phyloP scores from a whole-genome alignment of 2,113 vertebrate species.

The Etheostoma cragini region DNA sequence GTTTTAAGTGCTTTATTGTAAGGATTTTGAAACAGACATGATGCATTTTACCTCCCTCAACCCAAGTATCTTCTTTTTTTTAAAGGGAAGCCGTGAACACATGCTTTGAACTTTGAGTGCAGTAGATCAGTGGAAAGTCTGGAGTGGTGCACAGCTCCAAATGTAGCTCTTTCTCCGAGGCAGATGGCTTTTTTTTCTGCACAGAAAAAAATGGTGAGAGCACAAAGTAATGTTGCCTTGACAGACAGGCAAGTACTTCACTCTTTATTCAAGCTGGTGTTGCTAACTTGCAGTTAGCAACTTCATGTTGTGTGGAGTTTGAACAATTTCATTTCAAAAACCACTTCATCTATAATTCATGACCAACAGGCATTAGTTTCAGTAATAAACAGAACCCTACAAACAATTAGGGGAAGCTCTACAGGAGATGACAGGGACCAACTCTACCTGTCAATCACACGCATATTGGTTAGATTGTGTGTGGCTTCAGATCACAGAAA shows the following conservation, averaged over 20 bases:
- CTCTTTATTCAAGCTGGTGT: not conserved
- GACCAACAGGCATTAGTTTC: not conserved
- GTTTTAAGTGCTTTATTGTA: not conserved
- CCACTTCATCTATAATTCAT: not conserved
- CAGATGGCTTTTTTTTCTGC: conserved; percentile 1
- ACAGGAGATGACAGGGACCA: not conserved
- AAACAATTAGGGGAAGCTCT: not conserved
- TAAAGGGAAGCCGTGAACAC: conserved; percentile 28
- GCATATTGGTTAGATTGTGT: not conserved
- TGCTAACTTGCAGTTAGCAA: conserved; percentile 8
- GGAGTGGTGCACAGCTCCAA: not conserved
- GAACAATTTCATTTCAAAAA: not conserved
- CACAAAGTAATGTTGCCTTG: conserved; percentile 23
- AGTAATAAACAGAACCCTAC: not conserved
- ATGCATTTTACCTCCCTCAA: not conserved
- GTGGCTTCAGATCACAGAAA: not conserved
- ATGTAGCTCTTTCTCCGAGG: not conserved
- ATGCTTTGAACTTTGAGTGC: conserved; percentile 31
- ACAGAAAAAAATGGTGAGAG: conserved; percentile 20
- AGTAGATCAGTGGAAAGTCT: not conserved
- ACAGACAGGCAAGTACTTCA: not conserved
- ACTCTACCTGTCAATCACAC: not conserved
- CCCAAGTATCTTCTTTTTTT: not conserved
- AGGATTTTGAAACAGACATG: not conserved
- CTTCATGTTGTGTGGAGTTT: conserved; percentile 19